Evolutionary conservation across 2,888 invertebrate genomes (phyloP).

Genomic region (Parnassius glacialis): DNA sequence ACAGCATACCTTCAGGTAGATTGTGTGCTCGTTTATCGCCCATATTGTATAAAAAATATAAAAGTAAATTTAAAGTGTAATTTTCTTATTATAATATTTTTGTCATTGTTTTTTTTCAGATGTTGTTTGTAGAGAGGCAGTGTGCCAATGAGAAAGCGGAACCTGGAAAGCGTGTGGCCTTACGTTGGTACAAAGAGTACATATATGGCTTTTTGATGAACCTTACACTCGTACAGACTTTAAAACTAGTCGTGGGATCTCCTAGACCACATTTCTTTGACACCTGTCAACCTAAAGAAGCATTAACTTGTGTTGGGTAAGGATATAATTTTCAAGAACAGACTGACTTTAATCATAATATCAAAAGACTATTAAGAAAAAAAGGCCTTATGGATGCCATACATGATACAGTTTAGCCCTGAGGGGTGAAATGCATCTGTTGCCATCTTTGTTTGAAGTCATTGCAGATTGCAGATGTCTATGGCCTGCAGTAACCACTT

Average conservation of each 20-base stretch:
- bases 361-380: no score
- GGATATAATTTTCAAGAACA: constrained; percentile 18
- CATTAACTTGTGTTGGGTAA: constrained; percentile 78
- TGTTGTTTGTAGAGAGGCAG: constrained; percentile 57
- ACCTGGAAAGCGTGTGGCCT: constrained; percentile 52
- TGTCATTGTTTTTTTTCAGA: constrained; percentile 55
- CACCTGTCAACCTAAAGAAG: constrained; percentile 85
- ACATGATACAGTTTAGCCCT: no score
- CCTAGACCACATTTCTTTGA: constrained; percentile 89
- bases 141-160: constrained; percentile 41
- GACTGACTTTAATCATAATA: no score
- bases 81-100: not conserved
- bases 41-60: no score
- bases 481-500: no score
- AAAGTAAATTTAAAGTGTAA: no score
- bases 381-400: no score
- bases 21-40: no score
- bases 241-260: constrained; percentile 84
- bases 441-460: no score
- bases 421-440: no score
- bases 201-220: constrained; percentile 81
- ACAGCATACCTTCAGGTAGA: no score
- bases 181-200: constrained; percentile 83
- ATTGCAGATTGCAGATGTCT: no score
- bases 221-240: constrained; percentile 77